Evolutionary conservation across 2,113 vertebrate species (phyloP), one percentile per base, ranked within the genome.

Genomic region (Percopsis transmontana): DNA sequence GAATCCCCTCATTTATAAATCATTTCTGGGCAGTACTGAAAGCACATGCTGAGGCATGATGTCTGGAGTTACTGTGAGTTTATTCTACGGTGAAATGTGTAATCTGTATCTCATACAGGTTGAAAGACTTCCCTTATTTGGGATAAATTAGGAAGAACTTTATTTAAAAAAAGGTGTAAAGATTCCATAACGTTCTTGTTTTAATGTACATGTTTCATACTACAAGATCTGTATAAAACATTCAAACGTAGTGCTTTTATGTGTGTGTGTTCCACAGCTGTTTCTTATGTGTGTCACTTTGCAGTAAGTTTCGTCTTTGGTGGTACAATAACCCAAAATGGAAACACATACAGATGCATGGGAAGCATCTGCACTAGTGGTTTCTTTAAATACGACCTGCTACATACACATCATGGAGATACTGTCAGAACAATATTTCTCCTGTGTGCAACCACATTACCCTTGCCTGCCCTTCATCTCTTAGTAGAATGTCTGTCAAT

Each of bases 371-470:
- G 41, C 38, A 50, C 69, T 56, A 68, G 15, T 52, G 38, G 58
- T n/a, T 3, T 47, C 44, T 73, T 62, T 73, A 48, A 58, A 68
- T 61, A 54, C 52, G 10, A 12, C 40, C 47, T 33, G 5, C 2
- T 2, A 55, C 24, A 60, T 45, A 53, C 41, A 44, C 45, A 62
- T 65, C 54, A 44, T 44, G 76, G 68, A 79, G 81, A 79, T 3
- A 24, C n/a, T 72, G 56, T n/a, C n/a, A n/a, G n/a, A n/a, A n/a
- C n/a, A n/a, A n/a, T n/a, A n/a, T n/a, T n/a, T n/a, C n/a, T n/a
- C n/a, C n/a, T 14, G 12, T 16, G 15, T 16, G 42, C 11, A 45
- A 16, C 15, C 42, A 3, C 15, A 33, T 45, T 13, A 45, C 3
- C 5, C 27, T 2, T 21, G 61, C 1, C 16, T 64, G 27, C 53